Evolutionary conservation across 2,113 vertebrate genomes (phyloP).

Genomic region (Coracopsis vasa): DNA sequence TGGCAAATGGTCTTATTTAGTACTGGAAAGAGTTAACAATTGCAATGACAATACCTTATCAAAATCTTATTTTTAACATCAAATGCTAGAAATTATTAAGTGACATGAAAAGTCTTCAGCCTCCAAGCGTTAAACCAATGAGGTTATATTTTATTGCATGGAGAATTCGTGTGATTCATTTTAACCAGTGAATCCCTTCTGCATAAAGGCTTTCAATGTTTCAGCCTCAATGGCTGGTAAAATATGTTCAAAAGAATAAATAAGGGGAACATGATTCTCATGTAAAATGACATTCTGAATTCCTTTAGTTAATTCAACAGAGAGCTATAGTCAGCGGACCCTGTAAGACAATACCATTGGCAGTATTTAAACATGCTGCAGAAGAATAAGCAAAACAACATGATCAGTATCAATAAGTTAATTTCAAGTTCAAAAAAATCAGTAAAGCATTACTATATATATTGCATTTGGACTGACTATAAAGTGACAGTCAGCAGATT

Average conservation of each 20-base stretch:
- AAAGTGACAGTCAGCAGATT: conserved; percentile 74
- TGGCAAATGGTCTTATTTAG: conserved; percentile 30
- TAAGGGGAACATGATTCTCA: conserved; percentile 59
- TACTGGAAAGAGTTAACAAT: not conserved
- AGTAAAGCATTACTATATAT: conserved; percentile 30
- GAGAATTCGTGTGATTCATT: conserved; percentile 37
- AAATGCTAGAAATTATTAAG: conserved; percentile 65
- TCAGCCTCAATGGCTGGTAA: conserved; percentile 64
- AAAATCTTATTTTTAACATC: conserved; percentile 46
- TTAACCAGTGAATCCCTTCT: conserved; percentile 46
- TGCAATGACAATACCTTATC: not conserved
- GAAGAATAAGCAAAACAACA: conserved; percentile 45
- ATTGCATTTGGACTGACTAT: conserved; percentile 61
- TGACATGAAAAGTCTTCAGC: conserved; percentile 28
- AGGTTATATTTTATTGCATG: conserved; percentile 40
- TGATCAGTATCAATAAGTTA: conserved; percentile 62
- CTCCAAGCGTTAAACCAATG: conserved; percentile 33
- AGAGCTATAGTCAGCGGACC: conserved; percentile 31
- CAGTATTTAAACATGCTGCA: conserved; percentile 10
- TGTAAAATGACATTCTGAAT: conserved; percentile 37
- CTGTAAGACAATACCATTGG: conserved; percentile 43
- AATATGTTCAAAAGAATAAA: conserved; percentile 73
- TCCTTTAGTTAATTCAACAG: conserved; percentile 52
- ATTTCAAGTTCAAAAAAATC: conserved; percentile 66
- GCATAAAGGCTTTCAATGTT: conserved; percentile 62